phyloP scores from a whole-genome alignment of 2,113 vertebrate species.

The Grantiella picta region DNA sequence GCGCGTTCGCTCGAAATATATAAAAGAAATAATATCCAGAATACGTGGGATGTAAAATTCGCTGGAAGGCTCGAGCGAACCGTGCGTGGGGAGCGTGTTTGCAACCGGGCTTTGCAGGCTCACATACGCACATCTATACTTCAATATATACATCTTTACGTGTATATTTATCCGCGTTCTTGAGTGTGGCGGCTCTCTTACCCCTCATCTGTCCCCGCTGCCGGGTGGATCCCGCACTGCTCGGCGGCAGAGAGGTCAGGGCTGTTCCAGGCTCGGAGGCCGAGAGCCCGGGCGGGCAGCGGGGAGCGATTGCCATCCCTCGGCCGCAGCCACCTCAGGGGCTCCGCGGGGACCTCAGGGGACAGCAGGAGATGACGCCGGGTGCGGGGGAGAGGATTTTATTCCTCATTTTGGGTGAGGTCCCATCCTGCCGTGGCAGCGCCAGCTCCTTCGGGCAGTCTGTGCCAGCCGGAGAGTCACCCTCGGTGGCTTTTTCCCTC shows the following conservation, averaged over 20 bases:
- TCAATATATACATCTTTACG: accelerated
- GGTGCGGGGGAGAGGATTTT: not conserved
- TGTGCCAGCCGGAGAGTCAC: not conserved
- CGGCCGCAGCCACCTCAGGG: not conserved
- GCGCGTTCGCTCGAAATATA: accelerated
- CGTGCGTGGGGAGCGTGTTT: not conserved
- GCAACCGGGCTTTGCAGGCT: not conserved
- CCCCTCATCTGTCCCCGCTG: not conserved
- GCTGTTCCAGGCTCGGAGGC: not conserved
- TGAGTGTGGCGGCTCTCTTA: accelerated
- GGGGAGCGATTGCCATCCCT: not conserved
- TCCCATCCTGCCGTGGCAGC: not conserved
- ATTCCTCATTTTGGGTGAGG: not conserved
- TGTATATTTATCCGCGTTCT: accelerated
- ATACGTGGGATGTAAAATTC: not conserved
- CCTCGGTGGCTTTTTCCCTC: not conserved
- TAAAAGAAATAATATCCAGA: not conserved
- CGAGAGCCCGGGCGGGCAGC: not conserved
- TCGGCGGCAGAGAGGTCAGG: not conserved
- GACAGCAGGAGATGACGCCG: not conserved
- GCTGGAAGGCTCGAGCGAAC: accelerated
- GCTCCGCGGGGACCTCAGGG: not conserved
- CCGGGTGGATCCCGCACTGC: not conserved
- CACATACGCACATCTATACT: accelerated
- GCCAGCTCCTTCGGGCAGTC: not conserved